phyloP scores from a whole-genome alignment of 1,140 invertebrate species.

The Chlorops oryzae region DNA sequence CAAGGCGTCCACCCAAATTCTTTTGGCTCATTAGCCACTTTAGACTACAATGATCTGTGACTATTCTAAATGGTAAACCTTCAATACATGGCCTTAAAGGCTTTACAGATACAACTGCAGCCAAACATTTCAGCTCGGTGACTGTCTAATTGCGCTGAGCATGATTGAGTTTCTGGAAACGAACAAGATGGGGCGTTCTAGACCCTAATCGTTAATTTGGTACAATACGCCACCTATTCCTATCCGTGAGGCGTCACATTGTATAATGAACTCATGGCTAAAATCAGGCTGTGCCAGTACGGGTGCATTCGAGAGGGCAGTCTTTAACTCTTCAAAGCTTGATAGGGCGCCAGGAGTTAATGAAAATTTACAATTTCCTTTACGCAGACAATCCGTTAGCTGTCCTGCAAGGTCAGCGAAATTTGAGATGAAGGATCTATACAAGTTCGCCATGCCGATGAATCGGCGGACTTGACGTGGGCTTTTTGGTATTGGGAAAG shows the following conservation, averaged over 20 bases:
- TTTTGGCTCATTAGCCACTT: slow-evolving; percentile 26
- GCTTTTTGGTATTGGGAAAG: slow-evolving; percentile 26
- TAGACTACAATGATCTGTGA: slow-evolving; percentile 27
- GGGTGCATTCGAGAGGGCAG: slow-evolving; percentile 28
- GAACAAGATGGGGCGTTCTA: slow-evolving; percentile 32
- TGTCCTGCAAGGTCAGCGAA: slow-evolving; percentile 44
- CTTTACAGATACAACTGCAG: slow-evolving; percentile 45
- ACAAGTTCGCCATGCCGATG: slow-evolving; percentile 48
- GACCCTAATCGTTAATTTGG: slow-evolving; percentile 24
- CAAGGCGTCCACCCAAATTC: slow-evolving; percentile 27
- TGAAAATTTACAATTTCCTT: neutral
- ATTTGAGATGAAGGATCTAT: slow-evolving; percentile 46
- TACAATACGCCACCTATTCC: slow-evolving; percentile 38
- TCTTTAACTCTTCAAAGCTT: slow-evolving; percentile 14
- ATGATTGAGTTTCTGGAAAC: slow-evolving; percentile 24
- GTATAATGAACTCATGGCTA: slow-evolving; percentile 29
- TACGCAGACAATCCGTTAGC: neutral
- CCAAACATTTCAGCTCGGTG: slow-evolving; percentile 48
- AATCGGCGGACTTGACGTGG: slow-evolving; percentile 39
- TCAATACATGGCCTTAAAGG: slow-evolving; percentile 46
- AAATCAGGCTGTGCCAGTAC: slow-evolving; percentile 39
- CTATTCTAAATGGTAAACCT: slow-evolving; percentile 40
- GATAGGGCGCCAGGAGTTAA: neutral
- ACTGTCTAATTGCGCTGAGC: slow-evolving; percentile 45
- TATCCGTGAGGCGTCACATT: slow-evolving; percentile 37